Conservation (phyloP, 2,797 vertebrate genomes). For the Falco rusticolus region DNA sequence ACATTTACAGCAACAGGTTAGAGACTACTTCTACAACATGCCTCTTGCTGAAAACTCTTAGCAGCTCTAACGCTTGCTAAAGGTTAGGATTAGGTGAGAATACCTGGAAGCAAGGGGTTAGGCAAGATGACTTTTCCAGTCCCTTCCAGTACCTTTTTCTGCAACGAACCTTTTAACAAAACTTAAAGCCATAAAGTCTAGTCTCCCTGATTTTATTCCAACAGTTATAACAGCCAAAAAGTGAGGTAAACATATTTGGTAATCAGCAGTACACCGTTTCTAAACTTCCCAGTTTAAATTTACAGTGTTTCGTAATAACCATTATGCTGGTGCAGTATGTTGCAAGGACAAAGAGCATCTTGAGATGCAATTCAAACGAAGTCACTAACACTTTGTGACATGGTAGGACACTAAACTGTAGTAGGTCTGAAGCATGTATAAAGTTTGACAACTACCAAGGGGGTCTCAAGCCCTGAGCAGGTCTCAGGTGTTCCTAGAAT, state of each 20-base stretch:
- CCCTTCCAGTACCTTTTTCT: not conserved
- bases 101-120: not conserved
- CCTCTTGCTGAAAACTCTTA: not conserved
- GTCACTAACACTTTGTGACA: not conserved
- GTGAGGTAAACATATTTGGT: not conserved
- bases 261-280: accelerated
- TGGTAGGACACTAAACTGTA: not conserved
- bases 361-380: not conserved
- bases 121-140: not conserved
- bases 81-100: not conserved
- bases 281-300: not conserved
- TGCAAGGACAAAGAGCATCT: not conserved
- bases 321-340: accelerated
- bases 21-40: not conserved
- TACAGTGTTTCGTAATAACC: not conserved
- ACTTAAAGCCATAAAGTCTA: not conserved
- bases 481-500: not conserved
- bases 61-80: not conserved
- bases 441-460: not conserved
- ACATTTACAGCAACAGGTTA: not conserved
- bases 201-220: not conserved
- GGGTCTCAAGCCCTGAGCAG: not conserved
- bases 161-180: not conserved
- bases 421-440: accelerated
- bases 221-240: not conserved